Evolutionary conservation across 2,797 vertebrate genomes (phyloP).

Genomic region (Hypotaenidia okinawae): DNA sequence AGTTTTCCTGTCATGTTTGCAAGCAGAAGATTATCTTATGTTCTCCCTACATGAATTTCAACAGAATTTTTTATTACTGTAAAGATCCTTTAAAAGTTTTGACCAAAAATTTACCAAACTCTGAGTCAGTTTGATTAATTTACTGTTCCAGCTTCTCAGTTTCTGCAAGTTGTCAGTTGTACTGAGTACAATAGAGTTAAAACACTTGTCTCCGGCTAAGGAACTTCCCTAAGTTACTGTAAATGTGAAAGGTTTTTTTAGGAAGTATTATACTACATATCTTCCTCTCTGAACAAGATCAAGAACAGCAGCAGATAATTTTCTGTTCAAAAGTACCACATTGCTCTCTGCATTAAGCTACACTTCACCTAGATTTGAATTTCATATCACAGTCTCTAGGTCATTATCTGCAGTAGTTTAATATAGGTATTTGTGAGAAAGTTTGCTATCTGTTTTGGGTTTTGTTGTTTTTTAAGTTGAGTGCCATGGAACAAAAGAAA

Average conservation of each 20-base stretch:
- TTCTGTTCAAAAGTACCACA: not conserved
- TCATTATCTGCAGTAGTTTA: not conserved
- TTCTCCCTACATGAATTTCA: not conserved
- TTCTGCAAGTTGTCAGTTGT: not conserved
- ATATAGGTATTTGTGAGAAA: not conserved
- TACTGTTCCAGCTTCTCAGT: not conserved
- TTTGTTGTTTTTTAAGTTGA: not conserved
- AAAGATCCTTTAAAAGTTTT: not conserved
- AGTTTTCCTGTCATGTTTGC: not conserved
- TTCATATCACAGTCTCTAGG: not conserved
- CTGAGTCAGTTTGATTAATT: not conserved
- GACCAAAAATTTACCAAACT: not conserved
- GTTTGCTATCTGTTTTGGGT: not conserved
- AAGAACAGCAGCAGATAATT: not conserved
- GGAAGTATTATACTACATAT: not conserved
- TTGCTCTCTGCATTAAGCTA: not conserved
- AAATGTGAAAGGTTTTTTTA: not conserved
- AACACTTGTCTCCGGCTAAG: not conserved
- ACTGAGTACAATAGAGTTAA: not conserved
- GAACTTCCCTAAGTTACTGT: not conserved
- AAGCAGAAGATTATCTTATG: not conserved
- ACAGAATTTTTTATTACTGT: not conserved
- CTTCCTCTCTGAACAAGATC: not conserved
- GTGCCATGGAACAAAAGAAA: not conserved
- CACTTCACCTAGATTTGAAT: not conserved